Conservation (phyloP, 2,888 invertebrate genomes). For the Drosophila nr. medialis region DNA sequence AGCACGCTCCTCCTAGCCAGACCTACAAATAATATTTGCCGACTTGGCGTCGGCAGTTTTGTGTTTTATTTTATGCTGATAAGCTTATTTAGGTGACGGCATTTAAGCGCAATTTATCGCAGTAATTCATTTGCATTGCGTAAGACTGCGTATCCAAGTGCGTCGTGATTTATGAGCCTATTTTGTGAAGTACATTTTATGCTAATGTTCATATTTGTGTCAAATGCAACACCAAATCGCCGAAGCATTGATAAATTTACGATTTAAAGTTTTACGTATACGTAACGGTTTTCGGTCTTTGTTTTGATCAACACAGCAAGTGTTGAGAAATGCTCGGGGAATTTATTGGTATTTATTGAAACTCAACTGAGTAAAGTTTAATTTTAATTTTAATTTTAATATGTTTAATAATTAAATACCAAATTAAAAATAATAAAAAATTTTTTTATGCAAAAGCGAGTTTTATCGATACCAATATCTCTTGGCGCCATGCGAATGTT, state of each 20-base stretch:
- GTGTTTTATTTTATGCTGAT: slow-evolving; percentile 39
- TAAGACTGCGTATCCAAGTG: slow-evolving; percentile 43
- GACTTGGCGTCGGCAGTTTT: slow-evolving; percentile 47
- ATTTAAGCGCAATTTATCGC: slow-evolving; percentile 44
- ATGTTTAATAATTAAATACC: background rate
- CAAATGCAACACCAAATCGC: slow-evolving; percentile 25
- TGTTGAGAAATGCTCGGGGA: slow-evolving; percentile 24
- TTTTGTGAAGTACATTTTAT: slow-evolving; percentile 43
- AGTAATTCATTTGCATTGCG: slow-evolving; percentile 59
- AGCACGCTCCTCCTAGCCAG: slow-evolving; percentile 42
- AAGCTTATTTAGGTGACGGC: slow-evolving; percentile 41
- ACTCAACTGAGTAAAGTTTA: background rate
- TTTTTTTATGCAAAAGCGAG: background rate
- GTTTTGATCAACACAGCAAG: slow-evolving; percentile 25
- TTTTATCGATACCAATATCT: background rate
- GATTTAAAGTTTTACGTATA: background rate
- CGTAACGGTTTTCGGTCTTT: slow-evolving; percentile 20
- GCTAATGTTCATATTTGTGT: slow-evolving; percentile 52
- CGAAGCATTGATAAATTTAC: slow-evolving; percentile 9
- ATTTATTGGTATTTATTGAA: slow-evolving; percentile 5
- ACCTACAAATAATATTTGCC: slow-evolving; percentile 52
- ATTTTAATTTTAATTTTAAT: background rate
- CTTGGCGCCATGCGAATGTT: background rate
- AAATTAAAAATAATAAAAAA: background rate
- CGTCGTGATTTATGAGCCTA: slow-evolving; percentile 58